Base-by-base conservation (phyloP, 2,888 invertebrate species). In the Sinotaia quadrata region DNA sequence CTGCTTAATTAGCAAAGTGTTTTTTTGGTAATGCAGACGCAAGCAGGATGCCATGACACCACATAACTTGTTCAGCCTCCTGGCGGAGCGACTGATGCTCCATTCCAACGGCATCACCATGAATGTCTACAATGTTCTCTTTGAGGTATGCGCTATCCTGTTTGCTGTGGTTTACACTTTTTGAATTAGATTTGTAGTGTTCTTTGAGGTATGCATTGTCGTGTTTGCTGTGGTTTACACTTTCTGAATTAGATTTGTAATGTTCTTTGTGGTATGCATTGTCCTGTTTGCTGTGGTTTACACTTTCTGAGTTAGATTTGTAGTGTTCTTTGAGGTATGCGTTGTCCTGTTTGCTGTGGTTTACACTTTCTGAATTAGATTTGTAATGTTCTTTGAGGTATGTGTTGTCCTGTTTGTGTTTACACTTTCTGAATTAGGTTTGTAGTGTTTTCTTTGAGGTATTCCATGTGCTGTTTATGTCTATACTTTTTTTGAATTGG, bases 11-110 rank as follows among this genome's bases (percentile, higher is more conserved):
- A 18, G 10, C 18, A 41, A 18, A 10, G 15, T 41, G 41, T 8
- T 41, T 41, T 7, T n/a, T 29, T 63, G 31, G 15, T 52, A 44
- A 81, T 84, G 18, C 90, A 97, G 96, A 90, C 92, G 99, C 83
- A 99, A 99, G 90, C 97, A 97, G 90, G 99, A 99, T 90, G 96
- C 98, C 66, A 97, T 99, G 97, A 95, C 95, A 77, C 97, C 98
- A 1, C 95, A 97, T 90, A 99, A 99, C 91, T 91, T 99, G 85
- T 98, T 98, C 91, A 97, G 98, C 33, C 90, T 99, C 84, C 91
- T 99, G 81, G 95, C 97, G 41, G 97, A 97, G 86, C 92, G 98
- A 76, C 91, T 99, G 81, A 91, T 96, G 80, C 90, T 95, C 68
- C 94, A 95, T 86, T 95, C 96, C 85, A 95, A 95, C 86, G 94